Evolutionary conservation across 2,797 vertebrate species (phyloP).

Genomic region (Macropus fuliginosus): DNA sequence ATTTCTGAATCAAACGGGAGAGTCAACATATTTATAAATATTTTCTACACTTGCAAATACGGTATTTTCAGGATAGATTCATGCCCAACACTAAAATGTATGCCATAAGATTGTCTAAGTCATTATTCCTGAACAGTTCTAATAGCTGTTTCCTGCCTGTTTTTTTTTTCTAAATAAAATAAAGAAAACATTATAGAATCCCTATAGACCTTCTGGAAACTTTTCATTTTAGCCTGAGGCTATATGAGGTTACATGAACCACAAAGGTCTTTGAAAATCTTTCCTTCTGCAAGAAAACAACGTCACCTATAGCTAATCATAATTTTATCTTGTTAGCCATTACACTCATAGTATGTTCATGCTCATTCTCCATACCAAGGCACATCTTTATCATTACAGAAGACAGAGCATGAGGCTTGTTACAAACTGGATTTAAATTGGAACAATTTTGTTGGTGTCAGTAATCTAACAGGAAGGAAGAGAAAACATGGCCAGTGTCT

Average conservation of each 20-base stretch:
- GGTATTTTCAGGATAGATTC: constrained; percentile 21
- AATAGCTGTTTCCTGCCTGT: not conserved
- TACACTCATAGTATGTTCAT: not conserved
- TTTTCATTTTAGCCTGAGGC: not conserved
- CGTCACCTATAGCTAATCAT: not conserved
- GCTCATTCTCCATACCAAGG: not conserved
- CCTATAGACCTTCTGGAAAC: not conserved
- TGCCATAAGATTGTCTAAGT: not conserved
- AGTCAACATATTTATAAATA: not conserved
- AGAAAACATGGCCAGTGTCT: constrained; percentile 9
- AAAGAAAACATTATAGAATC: not conserved
- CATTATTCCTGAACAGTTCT: not conserved
- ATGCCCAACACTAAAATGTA: not conserved
- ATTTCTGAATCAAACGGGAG: constrained; percentile 38
- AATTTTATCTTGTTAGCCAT: not conserved
- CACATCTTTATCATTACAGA: not conserved
- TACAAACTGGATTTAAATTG: not conserved
- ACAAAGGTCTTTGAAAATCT: constrained; percentile 2
- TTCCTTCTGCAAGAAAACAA: constrained; percentile 28
- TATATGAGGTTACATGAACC: not conserved
- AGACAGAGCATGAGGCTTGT: not conserved
- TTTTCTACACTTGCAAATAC: not conserved
- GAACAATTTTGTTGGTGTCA: not conserved
- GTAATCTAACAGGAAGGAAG: not conserved
- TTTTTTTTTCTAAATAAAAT: not conserved